Evolutionary conservation across 2,113 vertebrate species (phyloP), one percentile per base, ranked within the genome.

Genomic region (Platycercus adscitus): DNA sequence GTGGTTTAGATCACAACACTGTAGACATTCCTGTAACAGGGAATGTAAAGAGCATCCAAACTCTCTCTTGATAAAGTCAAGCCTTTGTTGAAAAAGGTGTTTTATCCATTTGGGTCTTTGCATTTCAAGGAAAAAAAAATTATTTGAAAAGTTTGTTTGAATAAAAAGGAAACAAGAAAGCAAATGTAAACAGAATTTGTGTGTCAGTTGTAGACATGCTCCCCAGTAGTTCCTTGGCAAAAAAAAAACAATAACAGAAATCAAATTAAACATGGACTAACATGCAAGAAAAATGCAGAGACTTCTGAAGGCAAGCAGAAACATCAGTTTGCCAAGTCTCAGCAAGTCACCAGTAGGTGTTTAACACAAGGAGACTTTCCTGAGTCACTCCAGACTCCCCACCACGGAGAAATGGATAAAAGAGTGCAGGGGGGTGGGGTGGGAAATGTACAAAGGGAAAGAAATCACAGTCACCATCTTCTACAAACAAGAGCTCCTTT

Each of bases 161-260:
- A 65, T 66, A 61, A 71, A 79, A 94, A 85, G 39, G 15, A 88
- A 86, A 75, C 29, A 84, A 81, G 64, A 85, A 91, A 89, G 72
- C 8, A 41, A 93, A 87, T 50, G 47, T 93, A 96, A 97, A 94
- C 65, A 95, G 63, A 96, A 89, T 55, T 81, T 44, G n/a, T 49
- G 69, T 71, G 46, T 77, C 69, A 61, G 49, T 19, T 68, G 69
- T 24, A 93, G 31, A 77, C 65, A 61, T 13, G 33, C 33, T 83
- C 68, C 71, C 25, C 35, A 81, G 90, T 81, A 87, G 63, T 16
- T 72, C 68, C 25, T 44, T 79, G 47, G 15, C 49, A 96, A 88
- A 86, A 84, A 56, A 44, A 56, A 58, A 35, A 23, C 55, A n/a
- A 24, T 39, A 64, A 47, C 18, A 77, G 55, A 83, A 96, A 91